Evolutionary conservation across 2,888 invertebrate genomes (phyloP).

Genomic region (Agriopis marginaria): DNA sequence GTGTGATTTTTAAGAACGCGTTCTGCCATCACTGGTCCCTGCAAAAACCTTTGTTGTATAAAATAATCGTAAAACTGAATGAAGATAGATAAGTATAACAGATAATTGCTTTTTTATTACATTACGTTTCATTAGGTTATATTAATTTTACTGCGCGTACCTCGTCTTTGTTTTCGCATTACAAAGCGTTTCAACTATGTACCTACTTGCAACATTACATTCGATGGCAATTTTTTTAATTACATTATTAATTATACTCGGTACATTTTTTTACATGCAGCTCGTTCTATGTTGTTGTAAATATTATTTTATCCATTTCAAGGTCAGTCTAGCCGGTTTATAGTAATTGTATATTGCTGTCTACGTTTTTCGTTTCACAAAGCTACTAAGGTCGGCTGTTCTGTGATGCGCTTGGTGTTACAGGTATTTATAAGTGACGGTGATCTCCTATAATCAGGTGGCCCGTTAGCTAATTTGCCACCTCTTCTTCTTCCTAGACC

Average conservation of each 20-base stretch:
- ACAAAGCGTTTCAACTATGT: slow-evolving; percentile 20
- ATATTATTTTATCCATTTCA: slow-evolving; percentile 10
- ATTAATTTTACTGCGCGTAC: slow-evolving; percentile 34
- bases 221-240: not conserved
- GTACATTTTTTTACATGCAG: not conserved
- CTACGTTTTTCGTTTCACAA: not conserved
- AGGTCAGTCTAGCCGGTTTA: slow-evolving; percentile 9
- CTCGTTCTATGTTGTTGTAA: not conserved
- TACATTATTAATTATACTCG: not conserved
- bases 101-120: slow-evolving; percentile 42
- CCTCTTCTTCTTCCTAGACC: too few relatives aligned
- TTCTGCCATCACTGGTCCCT: not conserved
- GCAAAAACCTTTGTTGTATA: slow-evolving; percentile 1
- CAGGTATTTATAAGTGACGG: too few relatives aligned
- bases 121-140: slow-evolving; percentile 29
- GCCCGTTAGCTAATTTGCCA: too few relatives aligned
- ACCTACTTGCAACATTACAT: slow-evolving; percentile 12
- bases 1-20: not conserved
- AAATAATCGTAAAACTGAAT: slow-evolving; percentile 30
- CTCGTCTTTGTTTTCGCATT: slow-evolving; percentile 32
- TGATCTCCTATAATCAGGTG: too few relatives aligned
- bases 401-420: too few relatives aligned
- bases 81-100: slow-evolving; percentile 25
- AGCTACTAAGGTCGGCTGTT: not conserved
- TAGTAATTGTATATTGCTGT: not conserved